These are phyloP conservation scores for Pterois miles DNA, from an alignment of 2,797 vertebrate genomes.

Conservation along the genomic window DNA sequence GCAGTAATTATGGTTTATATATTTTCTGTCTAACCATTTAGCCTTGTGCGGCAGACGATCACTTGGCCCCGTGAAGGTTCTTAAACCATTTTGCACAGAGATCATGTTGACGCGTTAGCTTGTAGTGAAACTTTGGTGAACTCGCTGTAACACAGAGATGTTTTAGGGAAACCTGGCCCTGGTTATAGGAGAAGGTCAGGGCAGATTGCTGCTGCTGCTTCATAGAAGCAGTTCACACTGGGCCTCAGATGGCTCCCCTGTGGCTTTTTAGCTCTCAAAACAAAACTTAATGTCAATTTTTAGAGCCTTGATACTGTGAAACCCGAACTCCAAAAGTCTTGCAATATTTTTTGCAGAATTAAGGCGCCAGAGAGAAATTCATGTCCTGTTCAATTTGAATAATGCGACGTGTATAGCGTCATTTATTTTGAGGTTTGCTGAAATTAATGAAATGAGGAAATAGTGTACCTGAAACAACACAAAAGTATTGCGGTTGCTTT, in stretches of 20 bases:
- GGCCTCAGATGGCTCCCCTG: constrained; percentile 53
- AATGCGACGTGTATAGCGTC: neutral
- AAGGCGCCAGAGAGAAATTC: constrained; percentile 1
- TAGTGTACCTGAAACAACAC: constrained; percentile 66
- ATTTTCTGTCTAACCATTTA: constrained; percentile 34
- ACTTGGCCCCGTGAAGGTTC: constrained; percentile 1
- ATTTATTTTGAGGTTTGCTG: constrained; percentile 43
- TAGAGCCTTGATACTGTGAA: constrained; percentile 35
- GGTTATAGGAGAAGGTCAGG: constrained; percentile 55
- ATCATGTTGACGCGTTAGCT: constrained; percentile 46
- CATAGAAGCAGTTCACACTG: constrained; percentile 36
- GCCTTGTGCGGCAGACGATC: constrained; percentile 25
- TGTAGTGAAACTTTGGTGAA: constrained; percentile 34
- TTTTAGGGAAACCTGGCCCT: constrained; percentile 39
- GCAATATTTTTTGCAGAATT: constrained; percentile 2
- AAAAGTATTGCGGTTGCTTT: constrained; percentile 27
- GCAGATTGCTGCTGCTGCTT: constrained; percentile 51
- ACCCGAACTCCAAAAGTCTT: constrained; percentile 15
- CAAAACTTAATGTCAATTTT: constrained; percentile 53
- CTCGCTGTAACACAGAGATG: constrained; percentile 9
- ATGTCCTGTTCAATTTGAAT: constrained; percentile 39
- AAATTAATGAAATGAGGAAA: constrained; percentile 52
- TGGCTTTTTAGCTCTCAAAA: constrained; percentile 52
- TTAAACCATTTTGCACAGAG: constrained; percentile 37
- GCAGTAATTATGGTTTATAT: constrained; percentile 33